phyloP scores from a whole-genome alignment of 2,888 invertebrate species.

The Oscheius myriophilus region DNA sequence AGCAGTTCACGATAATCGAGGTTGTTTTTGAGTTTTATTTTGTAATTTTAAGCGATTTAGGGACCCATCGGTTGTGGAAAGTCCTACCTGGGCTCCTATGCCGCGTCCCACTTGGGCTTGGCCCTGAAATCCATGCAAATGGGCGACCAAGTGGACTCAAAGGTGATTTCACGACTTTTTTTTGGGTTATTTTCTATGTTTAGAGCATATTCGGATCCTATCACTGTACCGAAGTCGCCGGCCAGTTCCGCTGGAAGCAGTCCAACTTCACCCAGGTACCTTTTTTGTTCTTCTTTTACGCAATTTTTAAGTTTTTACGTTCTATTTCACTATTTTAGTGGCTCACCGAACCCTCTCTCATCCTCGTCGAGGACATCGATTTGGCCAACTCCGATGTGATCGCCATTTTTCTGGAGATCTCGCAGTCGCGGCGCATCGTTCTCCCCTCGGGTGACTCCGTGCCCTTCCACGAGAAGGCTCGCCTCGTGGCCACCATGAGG shows the following conservation, averaged over 20 bases:
- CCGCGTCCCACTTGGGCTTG: slow-evolving; percentile 82
- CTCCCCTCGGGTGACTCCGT: slow-evolving; percentile 89
- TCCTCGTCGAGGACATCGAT: slow-evolving; percentile 91
- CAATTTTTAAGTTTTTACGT: slow-evolving; percentile 1
- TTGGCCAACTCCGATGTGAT: slow-evolving; percentile 91
- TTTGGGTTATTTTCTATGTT: slow-evolving; percentile 32
- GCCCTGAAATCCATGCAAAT: slow-evolving; percentile 87
- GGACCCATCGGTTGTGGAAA: slow-evolving; percentile 95
- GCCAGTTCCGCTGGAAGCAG: slow-evolving; percentile 95
- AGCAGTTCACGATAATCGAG: slow-evolving; percentile 27
- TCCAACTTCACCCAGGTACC: slow-evolving; percentile 62
- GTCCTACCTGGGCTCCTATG: slow-evolving; percentile 86
- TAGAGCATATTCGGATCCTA: slow-evolving; percentile 87
- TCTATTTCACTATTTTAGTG: slow-evolving; percentile 38
- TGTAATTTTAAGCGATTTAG: slow-evolving; percentile 75
- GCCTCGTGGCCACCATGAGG: slow-evolving; percentile 87
- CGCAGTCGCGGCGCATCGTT: slow-evolving; percentile 75
- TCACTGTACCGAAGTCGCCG: slow-evolving; percentile 93
- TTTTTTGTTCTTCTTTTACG: too few species aligned
- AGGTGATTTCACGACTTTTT: too few species aligned
- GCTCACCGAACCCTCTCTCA: slow-evolving; percentile 79
- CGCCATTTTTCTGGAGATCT: slow-evolving; percentile 51
- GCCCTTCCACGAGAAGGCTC: slow-evolving; percentile 85
- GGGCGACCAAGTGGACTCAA: slow-evolving; percentile 90
- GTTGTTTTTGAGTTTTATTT: not conserved